These are phyloP conservation scores for Hemichromis elongatus DNA, from an alignment of 2,113 vertebrate genomes.

Conservation along the genomic window DNA sequence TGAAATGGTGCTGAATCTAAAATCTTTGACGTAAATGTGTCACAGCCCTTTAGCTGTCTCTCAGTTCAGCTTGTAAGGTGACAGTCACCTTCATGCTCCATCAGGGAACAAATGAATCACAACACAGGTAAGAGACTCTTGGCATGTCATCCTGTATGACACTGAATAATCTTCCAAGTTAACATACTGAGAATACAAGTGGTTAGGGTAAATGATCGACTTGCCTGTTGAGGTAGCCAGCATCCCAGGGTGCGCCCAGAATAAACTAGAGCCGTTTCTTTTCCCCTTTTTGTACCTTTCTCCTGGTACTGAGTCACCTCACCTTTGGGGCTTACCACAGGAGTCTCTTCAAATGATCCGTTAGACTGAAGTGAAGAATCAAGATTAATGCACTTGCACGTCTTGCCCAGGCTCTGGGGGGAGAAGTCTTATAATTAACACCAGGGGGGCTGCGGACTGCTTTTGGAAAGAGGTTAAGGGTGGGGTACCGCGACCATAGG, in stretches of 20 bases:
- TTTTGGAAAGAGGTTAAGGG: constrained; percentile 30
- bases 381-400: constrained; percentile 76
- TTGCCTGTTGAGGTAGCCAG: constrained; percentile 20
- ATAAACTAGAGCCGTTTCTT: constrained; percentile 15
- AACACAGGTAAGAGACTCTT: constrained; percentile 35
- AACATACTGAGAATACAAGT: constrained; percentile 29
- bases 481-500: constrained; percentile 9
- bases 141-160: constrained; percentile 17
- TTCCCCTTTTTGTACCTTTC: constrained; percentile 1
- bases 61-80: constrained; percentile 20
- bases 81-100: constrained; percentile 56
- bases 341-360: constrained; percentile 72
- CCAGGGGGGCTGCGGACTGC: constrained; percentile 54
- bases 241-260: constrained; percentile 18
- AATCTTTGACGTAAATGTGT: constrained; percentile 10
- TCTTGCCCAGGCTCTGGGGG: constrained; percentile 43
- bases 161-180: constrained; percentile 47
- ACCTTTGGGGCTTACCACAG: constrained; percentile 67
- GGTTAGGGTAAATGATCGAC: constrained; percentile 29
- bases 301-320: constrained; percentile 49
- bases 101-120: constrained; percentile 47
- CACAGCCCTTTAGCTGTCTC: constrained; percentile 10
- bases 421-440: constrained; percentile 72
- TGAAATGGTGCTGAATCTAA: constrained; percentile 14
- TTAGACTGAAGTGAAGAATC: constrained; percentile 71